Percentiles rank a stretch among this genome's conserved stretches.
Evolutionary conservation across 2,797 vertebrate species (phyloP).

Genomic region (Delichon dasypus): DNA sequence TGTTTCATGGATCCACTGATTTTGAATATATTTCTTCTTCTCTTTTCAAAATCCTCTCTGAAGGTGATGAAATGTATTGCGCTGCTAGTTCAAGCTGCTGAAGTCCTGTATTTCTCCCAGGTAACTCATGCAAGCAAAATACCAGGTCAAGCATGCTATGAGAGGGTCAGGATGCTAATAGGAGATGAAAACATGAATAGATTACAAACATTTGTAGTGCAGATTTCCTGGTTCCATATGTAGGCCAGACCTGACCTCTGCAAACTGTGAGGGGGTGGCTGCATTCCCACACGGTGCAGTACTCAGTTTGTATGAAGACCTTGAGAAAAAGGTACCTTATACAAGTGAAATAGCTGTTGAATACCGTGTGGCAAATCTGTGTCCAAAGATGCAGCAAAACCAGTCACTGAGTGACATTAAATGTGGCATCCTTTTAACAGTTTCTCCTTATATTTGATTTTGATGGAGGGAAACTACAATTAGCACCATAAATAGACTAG

Average conservation of each 20-base stretch:
- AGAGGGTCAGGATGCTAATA: constrained; percentile 12
- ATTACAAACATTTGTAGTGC: constrained; percentile 4
- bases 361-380: neutral
- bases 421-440: neutral
- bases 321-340: neutral
- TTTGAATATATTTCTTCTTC: neutral
- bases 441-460: neutral
- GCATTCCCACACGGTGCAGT: neutral
- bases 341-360: neutral
- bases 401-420: neutral
- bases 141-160: neutral
- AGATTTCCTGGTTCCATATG: neutral
- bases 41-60: neutral
- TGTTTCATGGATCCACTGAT: neutral
- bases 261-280: neutral
- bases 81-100: neutral
- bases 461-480: neutral
- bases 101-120: neutral
- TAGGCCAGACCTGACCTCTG: neutral
- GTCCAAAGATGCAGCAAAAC: neutral
- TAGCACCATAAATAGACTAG: neutral
- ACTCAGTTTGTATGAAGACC: neutral
- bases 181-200: constrained; percentile 6
- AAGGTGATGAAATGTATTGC: neutral
- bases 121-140: neutral